Evolutionary conservation across 1,140 invertebrate species (phyloP).

Genomic region (Drosophila cardini): DNA sequence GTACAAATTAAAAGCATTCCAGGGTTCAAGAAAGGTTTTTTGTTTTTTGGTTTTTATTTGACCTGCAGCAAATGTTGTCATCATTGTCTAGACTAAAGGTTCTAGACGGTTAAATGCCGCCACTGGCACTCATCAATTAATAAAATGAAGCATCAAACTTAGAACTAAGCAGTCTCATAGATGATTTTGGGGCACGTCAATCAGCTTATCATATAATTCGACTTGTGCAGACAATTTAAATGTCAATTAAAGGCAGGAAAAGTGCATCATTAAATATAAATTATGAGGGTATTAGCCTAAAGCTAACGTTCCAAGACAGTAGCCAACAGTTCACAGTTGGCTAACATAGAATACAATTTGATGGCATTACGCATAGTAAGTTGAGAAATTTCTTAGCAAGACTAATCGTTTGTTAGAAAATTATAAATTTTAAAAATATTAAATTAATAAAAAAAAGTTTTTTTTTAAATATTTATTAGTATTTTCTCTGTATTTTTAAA

Average conservation of each 20-base stretch:
- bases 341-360: background rate
- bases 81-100: slow-evolving; percentile 45
- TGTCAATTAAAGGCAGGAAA: slow-evolving; percentile 73
- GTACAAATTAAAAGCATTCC: slow-evolving; percentile 78
- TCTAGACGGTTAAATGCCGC: slow-evolving; percentile 24
- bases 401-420: too few species aligned
- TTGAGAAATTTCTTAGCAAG: background rate
- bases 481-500: too few species aligned
- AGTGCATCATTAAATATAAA: slow-evolving; percentile 77
- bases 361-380: slow-evolving; percentile 9
- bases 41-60: slow-evolving; percentile 43
- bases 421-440: too few species aligned
- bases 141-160: slow-evolving; percentile 52
- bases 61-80: slow-evolving; percentile 82
- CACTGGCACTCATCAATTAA: slow-evolving; percentile 70
- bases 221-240: slow-evolving; percentile 73
- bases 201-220: slow-evolving; percentile 74
- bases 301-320: slow-evolving; percentile 32
- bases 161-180: slow-evolving; percentile 29
- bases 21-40: slow-evolving; percentile 24
- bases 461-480: too few species aligned
- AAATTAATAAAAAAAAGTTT: too few species aligned
- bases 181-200: slow-evolving; percentile 56
- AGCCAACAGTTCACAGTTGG: slow-evolving; percentile 40
- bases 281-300: slow-evolving; percentile 66